A percentile compares a stretch with the other conserved stretches of the same genome.
Evolutionary conservation across 2,113 vertebrate species (phyloP).

Genomic region (Nothoprocta perdicaria): DNA sequence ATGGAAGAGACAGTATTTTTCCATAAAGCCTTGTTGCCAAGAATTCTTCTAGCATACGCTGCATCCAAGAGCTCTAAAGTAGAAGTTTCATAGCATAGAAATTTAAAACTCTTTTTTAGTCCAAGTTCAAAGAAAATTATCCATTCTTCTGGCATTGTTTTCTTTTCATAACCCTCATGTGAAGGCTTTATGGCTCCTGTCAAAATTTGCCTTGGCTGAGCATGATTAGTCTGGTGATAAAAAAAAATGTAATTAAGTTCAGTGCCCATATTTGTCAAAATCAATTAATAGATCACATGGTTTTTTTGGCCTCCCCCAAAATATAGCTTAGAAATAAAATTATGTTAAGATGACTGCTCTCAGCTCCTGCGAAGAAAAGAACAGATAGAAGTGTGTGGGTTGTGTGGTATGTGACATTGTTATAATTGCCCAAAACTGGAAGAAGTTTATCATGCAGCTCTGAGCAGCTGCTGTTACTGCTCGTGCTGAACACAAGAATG

Average conservation of each 20-base stretch:
- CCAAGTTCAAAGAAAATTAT: neutral
- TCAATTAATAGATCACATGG: neutral
- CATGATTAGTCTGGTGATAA: neutral
- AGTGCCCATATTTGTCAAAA: neutral
- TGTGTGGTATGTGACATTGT: neutral
- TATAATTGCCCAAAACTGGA: neutral
- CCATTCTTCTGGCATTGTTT: neutral
- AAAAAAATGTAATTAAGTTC: neutral
- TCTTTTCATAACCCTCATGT: neutral
- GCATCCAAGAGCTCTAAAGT: neutral
- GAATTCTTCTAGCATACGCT: neutral
- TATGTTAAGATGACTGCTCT: neutral
- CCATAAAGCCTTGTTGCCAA: neutral
- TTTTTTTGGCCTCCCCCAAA: neutral
- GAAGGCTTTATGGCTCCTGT: neutral
- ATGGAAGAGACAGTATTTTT: neutral
- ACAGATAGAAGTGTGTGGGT: neutral
- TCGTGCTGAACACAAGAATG: conserved; percentile 52
- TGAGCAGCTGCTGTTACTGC: conserved; percentile 33
- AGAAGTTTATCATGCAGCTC: conserved; percentile 24
- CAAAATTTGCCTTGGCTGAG: neutral
- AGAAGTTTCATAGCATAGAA: neutral
- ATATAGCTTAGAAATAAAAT: neutral
- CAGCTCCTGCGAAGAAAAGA: neutral
- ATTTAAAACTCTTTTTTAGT: neutral